Conservation (phyloP, 2,888 invertebrate species). For the Cryptocheilus praepositus region DNA sequence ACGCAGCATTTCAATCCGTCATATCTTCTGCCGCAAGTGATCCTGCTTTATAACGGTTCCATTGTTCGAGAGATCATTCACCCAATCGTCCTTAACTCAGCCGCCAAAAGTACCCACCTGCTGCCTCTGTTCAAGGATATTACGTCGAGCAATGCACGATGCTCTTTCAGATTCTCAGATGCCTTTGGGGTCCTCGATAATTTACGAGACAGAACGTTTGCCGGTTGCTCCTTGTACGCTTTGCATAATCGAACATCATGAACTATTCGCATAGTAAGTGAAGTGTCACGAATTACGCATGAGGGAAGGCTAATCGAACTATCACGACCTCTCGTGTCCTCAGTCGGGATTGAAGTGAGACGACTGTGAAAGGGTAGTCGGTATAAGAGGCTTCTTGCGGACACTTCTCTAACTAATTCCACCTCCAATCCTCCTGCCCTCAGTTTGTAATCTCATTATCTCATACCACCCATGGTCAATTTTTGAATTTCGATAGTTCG, state of each 20-base stretch:
- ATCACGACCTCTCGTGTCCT: conserved; percentile 6
- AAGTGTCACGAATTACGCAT: neutral
- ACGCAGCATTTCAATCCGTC: too few species aligned
- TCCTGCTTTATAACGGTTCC: conserved; percentile 29
- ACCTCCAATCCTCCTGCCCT: conserved; percentile 24
- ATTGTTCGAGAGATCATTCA: conserved; percentile 24
- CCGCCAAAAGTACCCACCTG: conserved; percentile 42
- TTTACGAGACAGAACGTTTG: too few species aligned
- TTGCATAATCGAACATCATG: too few species aligned
- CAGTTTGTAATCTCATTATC: conserved; percentile 32
- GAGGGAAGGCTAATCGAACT: conserved; percentile 7
- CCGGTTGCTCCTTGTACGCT: too few species aligned
- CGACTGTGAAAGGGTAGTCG: conserved; percentile 29
- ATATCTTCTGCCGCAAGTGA: conserved; percentile 8
- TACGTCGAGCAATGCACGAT: conserved; percentile 25
- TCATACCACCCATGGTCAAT: conserved; percentile 46
- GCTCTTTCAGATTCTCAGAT: neutral
- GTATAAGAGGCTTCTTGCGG: conserved; percentile 37
- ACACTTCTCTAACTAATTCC: conserved; percentile 36
- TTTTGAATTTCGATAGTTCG: too few species aligned
- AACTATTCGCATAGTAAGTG: too few species aligned
- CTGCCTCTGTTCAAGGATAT: conserved; percentile 24
- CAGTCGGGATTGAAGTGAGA: conserved; percentile 10
- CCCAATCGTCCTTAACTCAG: conserved; percentile 22
- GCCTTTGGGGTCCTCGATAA: neutral